phyloP scores from a whole-genome alignment of 2,888 invertebrate genomes.

The Cosmorhoe ocellata region DNA sequence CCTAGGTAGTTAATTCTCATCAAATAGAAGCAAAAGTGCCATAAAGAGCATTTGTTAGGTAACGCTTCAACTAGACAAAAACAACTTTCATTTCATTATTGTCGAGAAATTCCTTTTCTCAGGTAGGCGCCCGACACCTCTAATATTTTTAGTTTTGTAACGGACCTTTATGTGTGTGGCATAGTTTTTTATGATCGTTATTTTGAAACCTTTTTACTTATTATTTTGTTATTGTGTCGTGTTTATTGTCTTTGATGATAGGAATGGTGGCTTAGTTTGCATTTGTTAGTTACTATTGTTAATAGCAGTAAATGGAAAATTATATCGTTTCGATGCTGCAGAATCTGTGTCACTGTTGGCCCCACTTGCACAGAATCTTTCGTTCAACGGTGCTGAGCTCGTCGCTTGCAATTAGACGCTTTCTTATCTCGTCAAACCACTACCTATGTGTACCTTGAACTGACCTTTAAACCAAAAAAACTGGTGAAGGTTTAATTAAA shows the following conservation, averaged over 20 bases:
- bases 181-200: conserved; percentile 27
- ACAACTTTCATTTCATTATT: conserved; percentile 53
- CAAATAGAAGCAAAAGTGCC: conserved; percentile 19
- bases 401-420: conserved; percentile 50
- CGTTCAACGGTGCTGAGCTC: conserved; percentile 36
- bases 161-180: conserved; percentile 31
- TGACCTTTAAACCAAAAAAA: conserved; percentile 44
- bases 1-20: conserved; percentile 1
- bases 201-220: conserved; percentile 15
- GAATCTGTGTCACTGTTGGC: conserved; percentile 47
- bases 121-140: conserved; percentile 40
- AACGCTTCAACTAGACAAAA: conserved; percentile 46
- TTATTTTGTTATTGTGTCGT: not conserved
- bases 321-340: conserved; percentile 20
- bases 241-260: not conserved
- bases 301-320: conserved; percentile 9
- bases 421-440: conserved; percentile 54
- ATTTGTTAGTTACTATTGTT: not conserved
- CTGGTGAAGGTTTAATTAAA: conserved; percentile 36
- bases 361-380: conserved; percentile 37
- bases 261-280: no score
- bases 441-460: conserved; percentile 49
- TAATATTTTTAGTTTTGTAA: conserved; percentile 36
- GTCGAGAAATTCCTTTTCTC: conserved; percentile 45
- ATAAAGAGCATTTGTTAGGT: conserved; percentile 33